phyloP scores from a whole-genome alignment of 2,797 vertebrate genomes.

The Acridotheres tristis region DNA sequence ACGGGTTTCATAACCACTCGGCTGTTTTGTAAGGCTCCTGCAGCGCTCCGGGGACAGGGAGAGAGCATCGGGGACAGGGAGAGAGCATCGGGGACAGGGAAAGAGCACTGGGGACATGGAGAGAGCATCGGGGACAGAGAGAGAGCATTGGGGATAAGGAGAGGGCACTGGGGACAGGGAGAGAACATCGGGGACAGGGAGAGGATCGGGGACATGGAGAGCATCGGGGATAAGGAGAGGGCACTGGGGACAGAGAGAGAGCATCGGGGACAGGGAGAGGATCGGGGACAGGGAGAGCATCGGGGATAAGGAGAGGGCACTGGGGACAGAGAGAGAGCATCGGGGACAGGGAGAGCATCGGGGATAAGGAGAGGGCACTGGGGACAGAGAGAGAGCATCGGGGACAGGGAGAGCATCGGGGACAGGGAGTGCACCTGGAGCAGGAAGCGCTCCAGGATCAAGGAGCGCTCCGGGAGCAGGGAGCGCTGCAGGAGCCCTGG shows the following conservation, averaged over 20 bases:
- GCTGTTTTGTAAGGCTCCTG: background rate
- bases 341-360: background rate
- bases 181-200: too few relatives aligned
- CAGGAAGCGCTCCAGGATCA: too few relatives aligned
- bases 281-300: too few relatives aligned
- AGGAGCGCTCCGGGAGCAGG: background rate
- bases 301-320: background rate
- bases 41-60: background rate
- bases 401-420: background rate
- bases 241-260: background rate
- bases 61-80: fast-evolving
- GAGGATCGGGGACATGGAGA: too few relatives aligned
- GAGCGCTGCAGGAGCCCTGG: fast-evolving
- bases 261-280: background rate
- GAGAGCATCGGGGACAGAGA: too few relatives aligned
- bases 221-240: background rate
- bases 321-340: too few relatives aligned
- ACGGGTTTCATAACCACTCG: constrained; percentile 13
- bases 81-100: background rate
- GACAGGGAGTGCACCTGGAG: too few relatives aligned
- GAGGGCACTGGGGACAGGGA: too few relatives aligned
- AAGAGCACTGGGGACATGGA: fast-evolving
- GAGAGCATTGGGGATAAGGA: background rate
- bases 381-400: too few relatives aligned
- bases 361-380: background rate